Base-by-base conservation (phyloP, 2,888 invertebrate genomes). In the Dendrolimus houi region DNA sequence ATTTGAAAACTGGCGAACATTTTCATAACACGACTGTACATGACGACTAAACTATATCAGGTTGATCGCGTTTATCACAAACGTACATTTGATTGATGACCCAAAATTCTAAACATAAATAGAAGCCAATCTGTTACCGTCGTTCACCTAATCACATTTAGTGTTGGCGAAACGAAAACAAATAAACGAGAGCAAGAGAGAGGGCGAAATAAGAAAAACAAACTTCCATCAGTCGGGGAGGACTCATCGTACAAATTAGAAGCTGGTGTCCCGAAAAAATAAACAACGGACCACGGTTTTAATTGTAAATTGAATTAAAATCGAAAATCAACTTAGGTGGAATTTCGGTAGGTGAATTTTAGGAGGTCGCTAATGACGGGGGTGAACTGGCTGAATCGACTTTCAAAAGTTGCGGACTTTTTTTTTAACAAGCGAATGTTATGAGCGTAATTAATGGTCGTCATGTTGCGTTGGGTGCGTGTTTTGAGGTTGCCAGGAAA, bases 241-340 rank as follows among this genome's bases (percentile, higher is more conserved):
- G 47, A 47, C 47, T 47, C 47, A 74, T 68, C 69, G 71, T 65
- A 65, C 69, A 75, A 80, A 83, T 82, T 81, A 81, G 76, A 74
- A 76, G 71, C 70, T 72, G 70, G 70, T 75, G 71, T 72, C 62
- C 73, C 75, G 77, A 81, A 81, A 82, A 83, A 81, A 81, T 82
- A 86, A 86, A 87, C 84, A 84, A 68, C 71, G 70, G 69, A 72
- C 70, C 68, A 58, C 62, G 71, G 74, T 77, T 86, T 85, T 85
- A 87, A 87, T 87, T 87, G 85, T 81, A 79, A 86, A 87, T 87
- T 85, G 81, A 87, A 87, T 87, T 87, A 85, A 83, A 87, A 81
- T 79, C 72, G 79, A 72, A 77, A 84, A 85, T 86, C 81, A 82
- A 84, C 77, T 83, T 81, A 75, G 75, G 75, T 73, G 71, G 59